Evolutionary conservation across 1,140 invertebrate species (phyloP), one percentile per base, ranked within the genome.

Genomic region (Lordiphosa stackelbergi): DNA sequence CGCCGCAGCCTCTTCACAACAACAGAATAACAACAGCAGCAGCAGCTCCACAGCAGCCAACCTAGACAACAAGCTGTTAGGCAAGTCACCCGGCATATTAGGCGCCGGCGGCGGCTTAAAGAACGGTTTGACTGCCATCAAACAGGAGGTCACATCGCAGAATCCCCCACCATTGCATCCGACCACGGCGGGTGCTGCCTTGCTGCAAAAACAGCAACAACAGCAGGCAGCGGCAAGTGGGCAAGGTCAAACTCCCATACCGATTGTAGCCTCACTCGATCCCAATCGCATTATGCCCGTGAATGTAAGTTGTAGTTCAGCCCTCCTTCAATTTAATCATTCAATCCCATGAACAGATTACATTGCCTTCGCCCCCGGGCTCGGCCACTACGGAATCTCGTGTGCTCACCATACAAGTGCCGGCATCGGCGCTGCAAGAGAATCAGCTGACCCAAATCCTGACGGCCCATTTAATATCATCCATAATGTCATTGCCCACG

Each of bases 391-490:
- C 91, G 56, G 91, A 91, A 71, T 91, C 92, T 69, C 90, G 93
- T 74, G 90, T 93, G 36, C 91, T 95, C 53, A 94, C 94, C 7
- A 94, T 96, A 84, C 93, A 95, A 88, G 95, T 96, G 73, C 94
- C 95, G 66, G 94, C 94, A 24, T 93, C 94, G 11, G 93, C 94
- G 19, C 89, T 96, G 46, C 93, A 94, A 89, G 92, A 93, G 88
- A 91, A 91, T 81, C 90, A 91, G 71, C 71, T 91, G 16, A 91
- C 91, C 58, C 90, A 88, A 63, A 88, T 88, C 48, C 89, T 96
- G 51, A 94, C 94, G 13, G 94, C 94, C 22, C 94, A 94, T 22
- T 92, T 95, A 31, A 95, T 96, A 62, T 93, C 94, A 77, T 94
- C 94, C 1, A 95, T 95, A 41, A 95, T 96, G 91, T 91, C 92